Conservation (phyloP, 2,797 vertebrate genomes). For the Dryobates pubescens region DNA sequence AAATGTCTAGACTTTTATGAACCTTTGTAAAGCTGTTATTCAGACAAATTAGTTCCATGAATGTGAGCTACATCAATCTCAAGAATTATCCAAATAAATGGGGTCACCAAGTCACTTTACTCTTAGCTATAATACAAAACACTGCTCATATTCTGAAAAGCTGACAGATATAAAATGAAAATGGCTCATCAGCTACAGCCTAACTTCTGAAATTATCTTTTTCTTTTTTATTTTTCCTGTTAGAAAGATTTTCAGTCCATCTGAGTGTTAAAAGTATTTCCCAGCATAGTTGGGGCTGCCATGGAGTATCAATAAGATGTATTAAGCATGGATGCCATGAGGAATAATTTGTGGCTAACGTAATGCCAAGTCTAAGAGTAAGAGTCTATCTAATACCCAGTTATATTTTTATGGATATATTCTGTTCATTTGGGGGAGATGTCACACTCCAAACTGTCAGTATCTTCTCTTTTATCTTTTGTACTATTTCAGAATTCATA, state of each 20-base stretch:
- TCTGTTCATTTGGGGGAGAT: background rate
- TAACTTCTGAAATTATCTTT: too few species aligned
- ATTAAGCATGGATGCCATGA: background rate
- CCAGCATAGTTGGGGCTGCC: background rate
- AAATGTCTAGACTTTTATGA: conserved; percentile 75
- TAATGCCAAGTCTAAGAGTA: background rate
- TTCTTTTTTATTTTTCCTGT: background rate
- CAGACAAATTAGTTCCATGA: conserved; percentile 78
- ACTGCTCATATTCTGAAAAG: background rate
- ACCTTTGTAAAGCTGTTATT: conserved; percentile 73
- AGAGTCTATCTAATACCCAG: background rate
- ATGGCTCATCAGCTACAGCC: background rate
- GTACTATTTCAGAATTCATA: background rate
- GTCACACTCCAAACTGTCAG: background rate
- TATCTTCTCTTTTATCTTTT: conserved; percentile 15
- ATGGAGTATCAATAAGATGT: background rate
- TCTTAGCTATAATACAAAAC: conserved; percentile 37
- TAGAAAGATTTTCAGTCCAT: background rate
- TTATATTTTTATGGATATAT: background rate
- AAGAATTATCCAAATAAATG: conserved; percentile 72
- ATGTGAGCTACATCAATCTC: conserved; percentile 67
- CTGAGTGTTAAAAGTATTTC: background rate
- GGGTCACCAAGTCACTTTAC: conserved; percentile 54
- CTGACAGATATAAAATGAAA: background rate
- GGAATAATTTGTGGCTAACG: background rate